A percentile compares a stretch with the other conserved stretches of the same genome.
phyloP scores from a whole-genome alignment of 2,888 invertebrate genomes.

The Fragum sueziense region DNA sequence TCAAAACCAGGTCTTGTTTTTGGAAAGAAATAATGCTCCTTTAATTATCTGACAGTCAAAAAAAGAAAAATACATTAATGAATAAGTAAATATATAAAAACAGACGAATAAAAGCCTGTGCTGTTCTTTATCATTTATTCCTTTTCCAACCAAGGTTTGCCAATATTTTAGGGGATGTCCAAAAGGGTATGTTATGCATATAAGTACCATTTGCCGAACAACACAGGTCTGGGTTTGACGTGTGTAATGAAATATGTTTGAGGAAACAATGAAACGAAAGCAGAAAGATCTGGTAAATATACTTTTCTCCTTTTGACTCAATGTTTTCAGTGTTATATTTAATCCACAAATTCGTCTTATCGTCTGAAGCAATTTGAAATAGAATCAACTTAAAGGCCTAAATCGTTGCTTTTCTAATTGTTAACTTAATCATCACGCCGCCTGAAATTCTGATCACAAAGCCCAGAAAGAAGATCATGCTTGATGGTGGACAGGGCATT shows the following conservation, averaged over 20 bases:
- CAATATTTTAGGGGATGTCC: neutral
- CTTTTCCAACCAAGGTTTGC: neutral
- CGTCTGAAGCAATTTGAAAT: too few species aligned
- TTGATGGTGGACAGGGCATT: neutral
- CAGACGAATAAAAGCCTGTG: neutral
- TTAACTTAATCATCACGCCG: too few species aligned
- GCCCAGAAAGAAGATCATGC: neutral
- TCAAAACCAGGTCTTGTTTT: neutral
- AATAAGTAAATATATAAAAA: neutral
- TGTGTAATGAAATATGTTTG: neutral
- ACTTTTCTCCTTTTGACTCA: conserved; percentile 4
- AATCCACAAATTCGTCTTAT: too few species aligned
- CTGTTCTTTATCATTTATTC: neutral
- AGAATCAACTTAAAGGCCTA: too few species aligned
- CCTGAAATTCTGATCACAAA: conserved; percentile 4
- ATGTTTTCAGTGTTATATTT: too few species aligned
- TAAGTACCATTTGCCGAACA: neutral
- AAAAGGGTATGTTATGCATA: neutral
- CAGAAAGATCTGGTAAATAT: neutral
- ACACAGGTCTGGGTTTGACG: neutral
- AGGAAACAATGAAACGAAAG: neutral
- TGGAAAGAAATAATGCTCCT: neutral
- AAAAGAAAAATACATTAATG: neutral
- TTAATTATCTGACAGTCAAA: neutral
- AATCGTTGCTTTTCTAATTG: too few species aligned